A percentile compares a stretch with the other conserved stretches of the same genome.
phyloP scores from a whole-genome alignment of 2,113 vertebrate genomes.

The Leptobrachium ailaonicum region DNA sequence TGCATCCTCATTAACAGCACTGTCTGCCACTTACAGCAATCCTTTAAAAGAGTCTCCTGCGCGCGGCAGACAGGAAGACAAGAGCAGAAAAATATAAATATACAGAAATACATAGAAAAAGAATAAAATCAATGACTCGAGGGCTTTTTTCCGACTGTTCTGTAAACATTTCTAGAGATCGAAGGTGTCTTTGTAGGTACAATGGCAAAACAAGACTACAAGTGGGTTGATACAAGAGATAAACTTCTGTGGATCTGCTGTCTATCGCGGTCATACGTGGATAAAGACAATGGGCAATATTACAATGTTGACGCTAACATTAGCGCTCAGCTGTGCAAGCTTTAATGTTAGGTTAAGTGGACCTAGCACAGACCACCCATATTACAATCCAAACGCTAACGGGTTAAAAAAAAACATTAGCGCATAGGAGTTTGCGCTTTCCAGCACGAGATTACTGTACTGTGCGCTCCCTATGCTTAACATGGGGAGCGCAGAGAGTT shows the following conservation, averaged over 20 bases:
- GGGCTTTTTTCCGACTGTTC: background rate
- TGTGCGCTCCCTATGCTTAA: too few species aligned
- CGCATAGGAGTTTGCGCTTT: too few species aligned
- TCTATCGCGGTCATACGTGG: too few species aligned
- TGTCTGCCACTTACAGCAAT: constrained; percentile 57
- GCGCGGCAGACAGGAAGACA: constrained; percentile 49
- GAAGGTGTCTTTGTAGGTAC: background rate
- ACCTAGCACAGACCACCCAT: too few species aligned
- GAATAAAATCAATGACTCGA: background rate
- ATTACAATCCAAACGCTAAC: too few species aligned
- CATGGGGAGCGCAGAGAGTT: too few species aligned
- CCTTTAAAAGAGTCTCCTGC: constrained; percentile 43
- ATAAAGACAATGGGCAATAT: too few species aligned
- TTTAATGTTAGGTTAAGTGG: too few species aligned
- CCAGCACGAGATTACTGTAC: too few species aligned
- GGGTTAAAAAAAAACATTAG: too few species aligned
- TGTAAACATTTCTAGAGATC: background rate
- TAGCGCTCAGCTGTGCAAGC: too few species aligned
- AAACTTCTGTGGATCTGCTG: background rate
- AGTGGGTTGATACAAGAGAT: background rate
- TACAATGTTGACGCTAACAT: too few species aligned
- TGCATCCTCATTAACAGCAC: constrained; percentile 60
- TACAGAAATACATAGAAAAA: background rate
- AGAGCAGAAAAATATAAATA: constrained; percentile 41
- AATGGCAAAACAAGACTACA: background rate